These are phyloP conservation scores for honey bee (Apis mellifera) DNA, from an alignment of 1,140 invertebrate genomes.

Conservation along the genomic window Amel_HAv3.1 CM009944.2:6567501-6568000, in stretches of 20 bases:
- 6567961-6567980: constrained; percentile 87
- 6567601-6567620: constrained; percentile 85
- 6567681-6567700: constrained; percentile 84
- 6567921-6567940: constrained; percentile 86
- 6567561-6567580: constrained; percentile 79
- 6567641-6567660: constrained; percentile 88
- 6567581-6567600: constrained; percentile 84
- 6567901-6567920: constrained; percentile 85
- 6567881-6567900: constrained; percentile 86
- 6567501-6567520: constrained; percentile 83
- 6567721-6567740: constrained; percentile 86
- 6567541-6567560: neutral
- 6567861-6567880: constrained; percentile 88
- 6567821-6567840: constrained; percentile 85
- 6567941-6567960: constrained; percentile 87
- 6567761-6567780: constrained; percentile 6
- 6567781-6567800: neutral
- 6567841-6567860: constrained; percentile 88
- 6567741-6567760: constrained; percentile 87
- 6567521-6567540: constrained; percentile 28
- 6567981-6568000: constrained; percentile 86
- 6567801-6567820: constrained; percentile 86
- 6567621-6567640: constrained; percentile 84
- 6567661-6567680: constrained; percentile 87
- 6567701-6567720: constrained; percentile 85